Evolutionary conservation across 2,888 invertebrate genomes (phyloP).

Genomic region (Poecilobothrus nobilitatus): DNA sequence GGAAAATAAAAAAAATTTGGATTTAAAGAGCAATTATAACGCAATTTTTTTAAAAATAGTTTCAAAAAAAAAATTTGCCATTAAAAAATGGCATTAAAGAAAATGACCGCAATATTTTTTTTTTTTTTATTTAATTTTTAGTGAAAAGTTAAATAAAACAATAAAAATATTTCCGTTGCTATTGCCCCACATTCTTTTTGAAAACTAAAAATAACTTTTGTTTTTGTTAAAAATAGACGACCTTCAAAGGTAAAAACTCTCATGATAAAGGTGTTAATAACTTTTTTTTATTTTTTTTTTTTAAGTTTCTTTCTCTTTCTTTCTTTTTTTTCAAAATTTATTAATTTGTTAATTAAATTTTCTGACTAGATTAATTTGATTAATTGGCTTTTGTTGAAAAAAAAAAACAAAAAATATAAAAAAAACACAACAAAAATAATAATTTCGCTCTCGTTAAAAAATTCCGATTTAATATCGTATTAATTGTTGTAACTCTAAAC

Average conservation of each 20-base stretch:
- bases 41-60: neutral
- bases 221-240: neutral
- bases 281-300: too few relatives aligned
- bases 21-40: neutral
- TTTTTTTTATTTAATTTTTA: neutral
- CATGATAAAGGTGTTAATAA: neutral
- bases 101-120: too few relatives aligned
- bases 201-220: neutral
- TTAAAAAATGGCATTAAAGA: too few relatives aligned
- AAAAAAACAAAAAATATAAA: too few relatives aligned
- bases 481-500: too few relatives aligned
- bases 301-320: too few relatives aligned
- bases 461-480: too few relatives aligned
- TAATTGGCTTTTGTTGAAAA: neutral
- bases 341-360: neutral
- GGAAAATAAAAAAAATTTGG: too few relatives aligned
- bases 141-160: neutral
- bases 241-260: neutral
- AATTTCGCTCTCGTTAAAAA: too few relatives aligned
- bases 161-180: neutral
- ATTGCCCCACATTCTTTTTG: too few relatives aligned
- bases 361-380: neutral
- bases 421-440: too few relatives aligned
- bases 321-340: neutral
- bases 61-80: neutral